Evolutionary conservation across 2,113 vertebrate genomes (phyloP).

Genomic region (Oxyruncus cristatus): DNA sequence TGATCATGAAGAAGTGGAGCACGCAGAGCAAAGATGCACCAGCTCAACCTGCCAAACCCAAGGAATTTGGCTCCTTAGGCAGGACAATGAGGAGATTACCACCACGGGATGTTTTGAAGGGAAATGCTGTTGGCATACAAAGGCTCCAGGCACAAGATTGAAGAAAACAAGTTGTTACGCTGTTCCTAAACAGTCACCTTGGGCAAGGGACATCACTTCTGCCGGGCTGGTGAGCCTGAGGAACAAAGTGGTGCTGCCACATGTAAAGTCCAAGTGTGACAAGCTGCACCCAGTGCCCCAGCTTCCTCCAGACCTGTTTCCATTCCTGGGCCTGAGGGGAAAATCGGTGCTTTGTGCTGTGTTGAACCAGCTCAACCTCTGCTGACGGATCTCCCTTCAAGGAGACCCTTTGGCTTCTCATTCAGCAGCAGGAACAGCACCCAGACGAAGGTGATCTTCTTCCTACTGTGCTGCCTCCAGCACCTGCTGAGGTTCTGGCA

Average conservation of each 20-base stretch:
- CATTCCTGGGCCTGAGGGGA: not conserved
- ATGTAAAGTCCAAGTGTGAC: not conserved
- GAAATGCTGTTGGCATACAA: not conserved
- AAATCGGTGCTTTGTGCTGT: not conserved
- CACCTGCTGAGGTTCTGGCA: not conserved
- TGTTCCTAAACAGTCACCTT: not conserved
- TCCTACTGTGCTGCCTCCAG: not conserved
- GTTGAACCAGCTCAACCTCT: not conserved
- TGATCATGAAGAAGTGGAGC: not conserved
- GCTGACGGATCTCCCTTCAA: not conserved
- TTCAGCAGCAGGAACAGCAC: not conserved
- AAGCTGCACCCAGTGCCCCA: not conserved
- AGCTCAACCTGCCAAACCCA: not conserved
- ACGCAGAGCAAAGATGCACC: not conserved
- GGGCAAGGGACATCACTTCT: not conserved
- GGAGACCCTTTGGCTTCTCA: not conserved
- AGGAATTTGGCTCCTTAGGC: not conserved
- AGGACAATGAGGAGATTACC: not conserved
- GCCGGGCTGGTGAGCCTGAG: not conserved
- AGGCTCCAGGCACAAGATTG: not conserved
- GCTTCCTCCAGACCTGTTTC: not conserved
- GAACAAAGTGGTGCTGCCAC: not conserved
- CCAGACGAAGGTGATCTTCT: not conserved
- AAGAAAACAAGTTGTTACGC: not conserved
- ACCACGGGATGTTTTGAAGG: not conserved